phyloP scores from a whole-genome alignment of 2,113 vertebrate genomes.

The Chionis minor region DNA sequence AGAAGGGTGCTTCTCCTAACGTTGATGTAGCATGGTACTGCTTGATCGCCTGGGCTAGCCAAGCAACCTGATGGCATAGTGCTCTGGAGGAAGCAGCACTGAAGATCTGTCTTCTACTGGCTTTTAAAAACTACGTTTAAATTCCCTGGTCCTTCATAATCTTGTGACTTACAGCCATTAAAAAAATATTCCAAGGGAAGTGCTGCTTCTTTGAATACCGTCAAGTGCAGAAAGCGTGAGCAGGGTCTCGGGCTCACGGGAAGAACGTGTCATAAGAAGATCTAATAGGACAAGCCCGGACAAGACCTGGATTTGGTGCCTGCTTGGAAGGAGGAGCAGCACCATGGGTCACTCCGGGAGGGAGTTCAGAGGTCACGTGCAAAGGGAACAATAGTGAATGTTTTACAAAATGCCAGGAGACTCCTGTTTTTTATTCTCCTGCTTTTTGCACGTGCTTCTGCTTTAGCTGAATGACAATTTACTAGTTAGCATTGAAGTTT shows the following conservation, averaged over 20 bases:
- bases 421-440: neutral
- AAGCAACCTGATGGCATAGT: neutral
- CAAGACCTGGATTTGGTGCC: neutral
- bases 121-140: neutral
- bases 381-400: neutral
- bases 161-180: neutral
- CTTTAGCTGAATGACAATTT: neutral
- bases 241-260: fast-evolving
- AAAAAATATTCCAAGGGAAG: neutral
- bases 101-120: neutral
- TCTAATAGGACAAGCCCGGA: neutral
- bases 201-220: neutral
- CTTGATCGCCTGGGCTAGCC: neutral
- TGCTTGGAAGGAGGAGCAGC: neutral
- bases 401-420: neutral
- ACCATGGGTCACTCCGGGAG: fast-evolving
- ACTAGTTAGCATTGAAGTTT: neutral
- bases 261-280: neutral
- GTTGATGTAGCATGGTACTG: neutral
- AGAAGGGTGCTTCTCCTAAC: neutral
- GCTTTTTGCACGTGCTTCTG: neutral
- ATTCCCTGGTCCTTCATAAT: neutral
- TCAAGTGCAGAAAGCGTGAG: neutral
- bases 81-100: neutral
- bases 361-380: neutral